Conservation (phyloP, 2,797 vertebrate genomes). For the Liasis olivaceus region DNA sequence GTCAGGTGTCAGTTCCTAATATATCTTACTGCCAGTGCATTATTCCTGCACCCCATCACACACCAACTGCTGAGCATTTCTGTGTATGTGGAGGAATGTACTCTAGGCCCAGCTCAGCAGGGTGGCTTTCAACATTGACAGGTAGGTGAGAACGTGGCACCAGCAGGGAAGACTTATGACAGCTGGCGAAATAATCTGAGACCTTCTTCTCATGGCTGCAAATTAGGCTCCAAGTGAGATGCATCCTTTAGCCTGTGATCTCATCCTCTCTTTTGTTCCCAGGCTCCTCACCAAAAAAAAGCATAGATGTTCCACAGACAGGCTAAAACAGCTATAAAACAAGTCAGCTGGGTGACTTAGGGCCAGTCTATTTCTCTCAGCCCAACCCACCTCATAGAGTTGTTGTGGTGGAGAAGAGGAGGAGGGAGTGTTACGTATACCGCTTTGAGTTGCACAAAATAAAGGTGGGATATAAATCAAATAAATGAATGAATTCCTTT, state of each 20-base stretch:
- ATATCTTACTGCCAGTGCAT: background rate
- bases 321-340: background rate
- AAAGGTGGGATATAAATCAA: background rate
- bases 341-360: background rate
- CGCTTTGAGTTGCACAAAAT: background rate
- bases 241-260: background rate
- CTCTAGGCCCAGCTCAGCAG: slow-evolving; percentile 13
- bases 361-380: background rate
- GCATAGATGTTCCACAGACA: background rate
- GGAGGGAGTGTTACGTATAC: background rate
- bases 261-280: background rate
- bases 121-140: slow-evolving; percentile 34
- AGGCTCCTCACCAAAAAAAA: background rate
- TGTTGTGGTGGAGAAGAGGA: background rate
- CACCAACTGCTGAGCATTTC: accelerated
- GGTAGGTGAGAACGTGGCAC: slow-evolving; percentile 9
- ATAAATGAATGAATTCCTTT: background rate
- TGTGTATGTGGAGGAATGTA: slow-evolving; percentile 27
- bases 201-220: slow-evolving; percentile 21
- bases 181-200: slow-evolving; percentile 37
- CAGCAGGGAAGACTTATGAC: slow-evolving; percentile 14
- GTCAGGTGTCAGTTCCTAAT: background rate
- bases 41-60: background rate
- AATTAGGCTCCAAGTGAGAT: slow-evolving; percentile 4
- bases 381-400: background rate